phyloP scores from a whole-genome alignment of 2,113 vertebrate species.

The Epinephelus moara region DNA sequence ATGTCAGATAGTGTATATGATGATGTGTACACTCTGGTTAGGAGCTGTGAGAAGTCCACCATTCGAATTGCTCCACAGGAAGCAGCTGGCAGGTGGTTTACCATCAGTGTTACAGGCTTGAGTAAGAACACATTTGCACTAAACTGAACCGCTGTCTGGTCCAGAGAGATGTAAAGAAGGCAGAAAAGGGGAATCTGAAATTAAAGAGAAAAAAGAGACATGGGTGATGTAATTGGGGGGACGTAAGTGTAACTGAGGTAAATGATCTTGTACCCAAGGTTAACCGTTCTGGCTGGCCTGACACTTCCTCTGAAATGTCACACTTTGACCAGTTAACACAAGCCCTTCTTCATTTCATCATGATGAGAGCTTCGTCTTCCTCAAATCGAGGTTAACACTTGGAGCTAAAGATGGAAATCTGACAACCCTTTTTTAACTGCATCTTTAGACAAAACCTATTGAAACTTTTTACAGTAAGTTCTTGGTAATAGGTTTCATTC shows the following conservation, averaged over 20 bases:
- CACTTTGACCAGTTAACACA: accelerated
- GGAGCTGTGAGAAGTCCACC: not conserved
- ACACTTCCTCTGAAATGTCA: not conserved
- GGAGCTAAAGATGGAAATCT: not conserved
- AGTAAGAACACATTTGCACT: not conserved
- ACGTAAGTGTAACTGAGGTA: not conserved
- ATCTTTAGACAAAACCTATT: too few species aligned
- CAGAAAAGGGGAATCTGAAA: not conserved
- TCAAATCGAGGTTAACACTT: not conserved
- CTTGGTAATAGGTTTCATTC: too few species aligned
- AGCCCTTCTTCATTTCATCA: not conserved
- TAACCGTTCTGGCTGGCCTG: not conserved
- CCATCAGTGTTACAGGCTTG: not conserved
- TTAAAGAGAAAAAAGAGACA: not conserved
- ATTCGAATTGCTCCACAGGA: not conserved
- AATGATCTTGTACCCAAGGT: not conserved
- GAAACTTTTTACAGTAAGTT: too few species aligned
- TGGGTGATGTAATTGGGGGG: not conserved
- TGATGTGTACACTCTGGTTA: not conserved
- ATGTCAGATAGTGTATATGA: not conserved
- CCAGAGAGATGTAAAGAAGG: not conserved
- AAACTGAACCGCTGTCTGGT: not conserved
- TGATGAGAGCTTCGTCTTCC: not conserved
- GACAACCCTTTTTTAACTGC: too few species aligned
- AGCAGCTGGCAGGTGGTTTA: not conserved